These are phyloP conservation scores for Didymodactylos carnosus DNA, from an alignment of 2,888 invertebrate genomes.

Conservation along the genomic window DNA sequence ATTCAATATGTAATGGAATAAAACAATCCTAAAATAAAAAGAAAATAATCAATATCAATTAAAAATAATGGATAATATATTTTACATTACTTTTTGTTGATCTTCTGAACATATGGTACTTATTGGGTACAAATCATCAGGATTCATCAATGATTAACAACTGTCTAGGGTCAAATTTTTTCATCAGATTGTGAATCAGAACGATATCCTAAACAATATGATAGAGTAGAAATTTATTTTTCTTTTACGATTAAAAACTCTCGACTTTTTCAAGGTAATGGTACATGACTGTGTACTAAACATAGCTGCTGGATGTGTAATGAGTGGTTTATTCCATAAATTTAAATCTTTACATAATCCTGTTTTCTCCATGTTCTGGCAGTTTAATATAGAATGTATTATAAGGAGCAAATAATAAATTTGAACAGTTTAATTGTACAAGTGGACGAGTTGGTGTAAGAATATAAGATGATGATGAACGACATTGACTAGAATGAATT, in stretches of 20 bases:
- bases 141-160: conserved; percentile 27
- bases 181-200: too few species aligned
- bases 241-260: too few species aligned
- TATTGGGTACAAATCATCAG: conserved; percentile 27
- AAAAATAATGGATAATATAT: too few species aligned
- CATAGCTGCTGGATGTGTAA: neutral
- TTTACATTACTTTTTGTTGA: neutral
- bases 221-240: too few species aligned
- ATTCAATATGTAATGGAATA: neutral
- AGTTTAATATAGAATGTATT: conserved; percentile 33
- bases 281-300: too few species aligned
- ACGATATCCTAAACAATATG: too few species aligned
- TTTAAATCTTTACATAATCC: conserved; percentile 29
- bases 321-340: conserved; percentile 33
- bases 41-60: neutral
- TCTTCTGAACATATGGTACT: conserved; percentile 10
- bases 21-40: neutral
- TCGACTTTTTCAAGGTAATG: too few species aligned
- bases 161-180: too few species aligned
- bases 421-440: conserved; percentile 30
- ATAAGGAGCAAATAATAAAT: conserved; percentile 32
- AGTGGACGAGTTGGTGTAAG: conserved; percentile 34
- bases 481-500: conserved; percentile 26
- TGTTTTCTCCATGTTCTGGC: conserved; percentile 28
- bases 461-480: conserved; percentile 30